A percentile compares a stretch with the other conserved stretches of the same genome.
phyloP scores from a whole-genome alignment of 2,888 invertebrate genomes.

The Stenchaetothrips biformis region DNA sequence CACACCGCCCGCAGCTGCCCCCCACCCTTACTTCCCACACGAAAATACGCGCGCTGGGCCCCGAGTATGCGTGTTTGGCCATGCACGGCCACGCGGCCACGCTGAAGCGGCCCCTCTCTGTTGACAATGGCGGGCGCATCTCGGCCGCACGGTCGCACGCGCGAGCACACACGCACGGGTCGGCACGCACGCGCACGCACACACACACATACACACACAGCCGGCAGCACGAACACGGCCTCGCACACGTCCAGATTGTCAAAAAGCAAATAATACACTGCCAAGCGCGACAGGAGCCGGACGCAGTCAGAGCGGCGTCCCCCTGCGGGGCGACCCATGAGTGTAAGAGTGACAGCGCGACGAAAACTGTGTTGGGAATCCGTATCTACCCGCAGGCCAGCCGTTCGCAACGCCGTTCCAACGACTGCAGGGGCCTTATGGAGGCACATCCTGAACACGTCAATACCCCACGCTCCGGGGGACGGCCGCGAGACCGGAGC shows the following conservation, averaged over 20 bases:
- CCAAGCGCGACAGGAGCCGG: too few species aligned
- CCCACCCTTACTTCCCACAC: neutral
- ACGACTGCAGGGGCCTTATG: too few species aligned
- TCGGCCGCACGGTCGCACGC: slow-evolving; percentile 27
- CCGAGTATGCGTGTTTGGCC: slow-evolving; percentile 9
- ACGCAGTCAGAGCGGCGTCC: too few species aligned
- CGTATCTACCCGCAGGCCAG: too few species aligned
- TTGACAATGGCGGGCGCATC: slow-evolving; percentile 9
- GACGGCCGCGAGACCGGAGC: too few species aligned
- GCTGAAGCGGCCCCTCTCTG: neutral
- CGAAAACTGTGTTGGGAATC: too few species aligned
- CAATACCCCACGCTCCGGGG: too few species aligned
- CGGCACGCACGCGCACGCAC: neutral
- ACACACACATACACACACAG: neutral
- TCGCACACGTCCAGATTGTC: neutral
- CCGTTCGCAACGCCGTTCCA: too few species aligned
- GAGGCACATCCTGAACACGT: too few species aligned
- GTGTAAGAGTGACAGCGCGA: too few species aligned
- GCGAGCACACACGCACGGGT: neutral
- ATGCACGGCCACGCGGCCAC: slow-evolving; percentile 6
- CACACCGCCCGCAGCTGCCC: neutral
- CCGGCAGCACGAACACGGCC: neutral
- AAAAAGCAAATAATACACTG: too few species aligned
- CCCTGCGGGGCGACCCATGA: too few species aligned
- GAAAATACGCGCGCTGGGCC: neutral